Evolutionary conservation across 2,113 vertebrate genomes (phyloP).

Genomic region (Riparia riparia): DNA sequence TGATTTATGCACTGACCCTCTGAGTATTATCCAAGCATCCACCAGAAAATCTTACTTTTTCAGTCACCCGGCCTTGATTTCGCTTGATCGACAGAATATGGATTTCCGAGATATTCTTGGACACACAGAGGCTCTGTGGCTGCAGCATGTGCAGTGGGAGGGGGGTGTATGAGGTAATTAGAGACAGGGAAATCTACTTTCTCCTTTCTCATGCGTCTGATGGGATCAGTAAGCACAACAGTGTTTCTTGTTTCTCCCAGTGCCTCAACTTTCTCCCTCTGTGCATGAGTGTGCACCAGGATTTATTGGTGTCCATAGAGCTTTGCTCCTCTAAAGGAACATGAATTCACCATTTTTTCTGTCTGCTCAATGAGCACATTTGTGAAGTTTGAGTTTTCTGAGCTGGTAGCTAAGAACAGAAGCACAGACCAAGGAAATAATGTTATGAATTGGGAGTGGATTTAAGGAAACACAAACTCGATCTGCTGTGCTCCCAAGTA

Average conservation of each 20-base stretch:
- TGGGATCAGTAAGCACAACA: neutral
- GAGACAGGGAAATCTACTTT: neutral
- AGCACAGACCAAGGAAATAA: neutral
- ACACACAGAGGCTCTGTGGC: neutral
- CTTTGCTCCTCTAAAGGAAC: neutral
- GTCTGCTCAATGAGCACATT: neutral
- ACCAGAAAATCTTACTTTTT: constrained; percentile 13
- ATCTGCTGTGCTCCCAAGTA: neutral
- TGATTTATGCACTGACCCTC: neutral
- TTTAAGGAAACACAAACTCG: neutral
- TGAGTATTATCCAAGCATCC: neutral
- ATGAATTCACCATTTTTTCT: neutral
- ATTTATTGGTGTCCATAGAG: neutral
- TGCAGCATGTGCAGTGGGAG: neutral
- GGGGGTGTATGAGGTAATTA: neutral
- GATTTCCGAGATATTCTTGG: neutral
- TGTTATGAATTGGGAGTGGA: neutral
- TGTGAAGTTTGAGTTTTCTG: neutral
- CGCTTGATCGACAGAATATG: neutral
- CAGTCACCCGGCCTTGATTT: neutral
- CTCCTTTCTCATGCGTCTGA: neutral
- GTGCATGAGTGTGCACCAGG: neutral
- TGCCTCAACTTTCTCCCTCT: neutral
- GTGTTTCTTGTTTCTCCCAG: neutral
- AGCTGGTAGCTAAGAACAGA: neutral